These are phyloP conservation scores for Drosophila kuntzei DNA, from an alignment of 2,888 invertebrate species.

Conservation along the genomic window DNA sequence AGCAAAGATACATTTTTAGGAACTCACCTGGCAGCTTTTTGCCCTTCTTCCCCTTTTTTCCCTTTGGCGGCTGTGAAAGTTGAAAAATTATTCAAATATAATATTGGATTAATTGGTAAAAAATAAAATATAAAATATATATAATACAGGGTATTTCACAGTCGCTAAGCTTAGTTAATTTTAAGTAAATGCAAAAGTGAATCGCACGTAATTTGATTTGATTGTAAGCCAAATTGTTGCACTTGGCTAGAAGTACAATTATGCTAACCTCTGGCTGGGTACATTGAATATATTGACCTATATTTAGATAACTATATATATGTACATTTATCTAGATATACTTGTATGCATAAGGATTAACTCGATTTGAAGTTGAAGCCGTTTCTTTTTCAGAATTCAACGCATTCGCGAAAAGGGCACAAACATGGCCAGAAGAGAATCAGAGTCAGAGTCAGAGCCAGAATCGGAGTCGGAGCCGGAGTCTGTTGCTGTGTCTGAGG, in stretches of 20 bases:
- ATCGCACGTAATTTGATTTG: not conserved
- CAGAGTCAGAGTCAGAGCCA: conserved; percentile 8
- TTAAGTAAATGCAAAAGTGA: not conserved
- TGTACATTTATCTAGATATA: not conserved
- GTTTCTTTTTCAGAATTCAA: conserved; percentile 12
- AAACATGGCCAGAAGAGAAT: conserved; percentile 3
- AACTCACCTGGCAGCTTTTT: conserved; percentile 84
- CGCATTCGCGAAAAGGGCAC: conserved; percentile 1
- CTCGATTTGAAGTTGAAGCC: conserved; percentile 16
- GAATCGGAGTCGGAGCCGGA: conserved; percentile 12
- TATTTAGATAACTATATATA: not conserved
- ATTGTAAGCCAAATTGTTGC: not conserved
- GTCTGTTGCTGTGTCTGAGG: conserved; percentile 11
- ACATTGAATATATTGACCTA: not conserved
- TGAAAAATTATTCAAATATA: conserved; percentile 8
- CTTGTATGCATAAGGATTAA: not conserved
- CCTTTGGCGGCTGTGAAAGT: conserved; percentile 83
- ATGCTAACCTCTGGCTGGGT: not conserved
- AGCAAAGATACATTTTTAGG: not conserved
- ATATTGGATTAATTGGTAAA: no score
- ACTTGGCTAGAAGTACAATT: conserved; percentile 2
- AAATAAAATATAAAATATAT: no score
- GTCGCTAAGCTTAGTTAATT: not conserved
- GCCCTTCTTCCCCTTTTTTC: conserved; percentile 84
- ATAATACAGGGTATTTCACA: conserved; percentile 14